Conservation (phyloP, 35 echinoderm and acorn worm genomes). For the Lytechinus pictus region DNA sequence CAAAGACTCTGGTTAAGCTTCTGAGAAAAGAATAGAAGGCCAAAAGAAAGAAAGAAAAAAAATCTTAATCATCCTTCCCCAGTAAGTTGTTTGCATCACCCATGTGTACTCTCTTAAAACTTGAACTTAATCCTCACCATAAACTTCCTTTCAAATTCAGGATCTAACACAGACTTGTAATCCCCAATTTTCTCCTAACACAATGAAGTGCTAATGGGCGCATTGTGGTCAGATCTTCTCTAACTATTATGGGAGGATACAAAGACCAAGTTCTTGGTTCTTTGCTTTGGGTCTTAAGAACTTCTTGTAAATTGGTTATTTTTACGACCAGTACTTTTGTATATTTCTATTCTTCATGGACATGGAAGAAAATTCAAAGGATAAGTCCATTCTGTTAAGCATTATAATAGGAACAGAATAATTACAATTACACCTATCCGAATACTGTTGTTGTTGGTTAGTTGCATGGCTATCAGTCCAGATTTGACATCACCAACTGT, state of each 20-base stretch:
- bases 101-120: not conserved
- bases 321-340: not conserved
- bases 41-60: too few species aligned
- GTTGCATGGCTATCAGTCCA: too few species aligned
- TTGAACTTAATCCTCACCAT: not conserved
- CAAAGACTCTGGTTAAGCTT: not conserved
- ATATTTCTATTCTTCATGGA: not conserved
- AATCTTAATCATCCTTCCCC: not conserved
- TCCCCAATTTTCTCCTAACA: not conserved
- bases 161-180: not conserved
- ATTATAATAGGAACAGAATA: not conserved
- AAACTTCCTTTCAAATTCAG: slow-evolving; percentile 3
- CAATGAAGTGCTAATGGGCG: not conserved
- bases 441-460: too few species aligned
- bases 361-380: not conserved
- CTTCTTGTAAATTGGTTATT: slow-evolving; percentile 12
- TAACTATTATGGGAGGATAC: not conserved
- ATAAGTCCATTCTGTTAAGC: not conserved
- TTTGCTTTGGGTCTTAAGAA: not conserved
- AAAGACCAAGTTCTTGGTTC: not conserved
- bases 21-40: not conserved
- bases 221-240: not conserved
- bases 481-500: too few species aligned
- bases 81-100: not conserved
- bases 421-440: too few species aligned